Percentiles rank a stretch among this genome's conserved stretches.
These are phyloP conservation scores for Tupaia tana DNA, from an alignment of 2,113 vertebrate genomes.

Conservation along the genomic window DNA sequence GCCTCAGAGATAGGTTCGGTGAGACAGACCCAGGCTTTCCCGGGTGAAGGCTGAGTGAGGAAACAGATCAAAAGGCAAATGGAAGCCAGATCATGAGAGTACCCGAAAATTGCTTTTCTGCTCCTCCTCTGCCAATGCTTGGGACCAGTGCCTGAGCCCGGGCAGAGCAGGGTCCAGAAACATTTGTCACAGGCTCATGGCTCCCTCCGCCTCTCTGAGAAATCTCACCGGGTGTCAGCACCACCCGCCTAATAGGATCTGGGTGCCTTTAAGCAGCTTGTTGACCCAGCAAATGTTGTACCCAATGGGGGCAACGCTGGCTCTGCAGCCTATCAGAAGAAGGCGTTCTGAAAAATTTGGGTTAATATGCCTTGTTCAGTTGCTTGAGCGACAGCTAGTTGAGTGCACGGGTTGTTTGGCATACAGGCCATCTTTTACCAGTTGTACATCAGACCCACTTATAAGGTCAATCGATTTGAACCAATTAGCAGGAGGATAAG, in stretches of 20 bases:
- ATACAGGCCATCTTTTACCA: conserved; percentile 12
- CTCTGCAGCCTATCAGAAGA: conserved; percentile 24
- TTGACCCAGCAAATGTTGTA: conserved; percentile 47
- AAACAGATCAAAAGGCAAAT: conserved; percentile 28
- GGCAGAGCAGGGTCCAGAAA: background rate
- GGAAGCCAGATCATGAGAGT: background rate
- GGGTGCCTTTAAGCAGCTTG: conserved; percentile 6
- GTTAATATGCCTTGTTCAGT: conserved; percentile 57
- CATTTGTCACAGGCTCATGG: background rate
- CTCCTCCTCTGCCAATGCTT: background rate
- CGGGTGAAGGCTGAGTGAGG: background rate
- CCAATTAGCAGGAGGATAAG: conserved; percentile 70
- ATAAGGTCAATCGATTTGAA: conserved; percentile 67
- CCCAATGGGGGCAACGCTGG: background rate
- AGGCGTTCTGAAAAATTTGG: conserved; percentile 40
- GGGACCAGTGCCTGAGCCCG: background rate
- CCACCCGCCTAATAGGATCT: background rate
- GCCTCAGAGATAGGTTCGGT: background rate
- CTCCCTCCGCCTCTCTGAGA: background rate
- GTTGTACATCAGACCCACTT: conserved; percentile 58
- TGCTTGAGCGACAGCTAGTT: conserved; percentile 70
- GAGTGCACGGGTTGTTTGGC: background rate
- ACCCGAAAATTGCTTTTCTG: background rate
- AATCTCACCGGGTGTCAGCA: background rate
- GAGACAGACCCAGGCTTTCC: conserved; percentile 23